Base-by-base conservation (phyloP, 2,797 vertebrate species). In the Aselliscus stoliczkanus region DNA sequence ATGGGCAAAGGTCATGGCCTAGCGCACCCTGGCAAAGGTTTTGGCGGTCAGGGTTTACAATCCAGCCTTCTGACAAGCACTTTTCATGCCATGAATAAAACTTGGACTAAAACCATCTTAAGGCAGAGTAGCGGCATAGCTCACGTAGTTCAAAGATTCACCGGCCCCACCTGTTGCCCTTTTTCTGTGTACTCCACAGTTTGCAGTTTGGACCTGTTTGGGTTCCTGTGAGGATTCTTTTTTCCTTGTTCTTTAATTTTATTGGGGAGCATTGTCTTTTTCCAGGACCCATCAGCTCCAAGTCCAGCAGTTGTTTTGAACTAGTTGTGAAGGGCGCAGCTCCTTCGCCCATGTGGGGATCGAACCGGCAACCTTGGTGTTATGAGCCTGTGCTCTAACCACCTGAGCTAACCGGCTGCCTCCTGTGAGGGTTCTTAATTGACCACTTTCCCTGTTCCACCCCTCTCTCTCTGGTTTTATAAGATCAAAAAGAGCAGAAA, bases 141-240 rank as follows among this genome's bases (percentile, higher is more conserved):
- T 82, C 5, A 5, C 17, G 39, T 34, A 18, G 31, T 62, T 58
- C 17, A 56, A 13, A 31, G 31, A 56, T 34, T 73, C n/a, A 7
- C 15, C 39, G 54, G 7, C 27, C 13, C 31, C 67, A 29, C 1
- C 2, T 52, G 72, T 47, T 27, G n/a, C 7, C 69, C 67, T 11
- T 69, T 76, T 62, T 8, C 23, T 29, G 15, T 21, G 5, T 21
- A 34, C 4, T 31, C 12, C 15, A 25, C 29, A 50, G 2, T 31
- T n/a, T n/a, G n/a, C n/a, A 80, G 7, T 23, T 7, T 5, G 7
- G 7, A 14, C 56, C 75, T 88, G 15, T 56, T 4, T 4, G 34
- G 7, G 42, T 3, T 4, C n/a, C 18, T 6, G 0, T 9, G n/a
- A 69, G n/a, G 17, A 3, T 50, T 11, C 14, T 50, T n/a, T n/a